phyloP scores from a whole-genome alignment of 1,140 invertebrate species.

The Drosophila guanche region DNA sequence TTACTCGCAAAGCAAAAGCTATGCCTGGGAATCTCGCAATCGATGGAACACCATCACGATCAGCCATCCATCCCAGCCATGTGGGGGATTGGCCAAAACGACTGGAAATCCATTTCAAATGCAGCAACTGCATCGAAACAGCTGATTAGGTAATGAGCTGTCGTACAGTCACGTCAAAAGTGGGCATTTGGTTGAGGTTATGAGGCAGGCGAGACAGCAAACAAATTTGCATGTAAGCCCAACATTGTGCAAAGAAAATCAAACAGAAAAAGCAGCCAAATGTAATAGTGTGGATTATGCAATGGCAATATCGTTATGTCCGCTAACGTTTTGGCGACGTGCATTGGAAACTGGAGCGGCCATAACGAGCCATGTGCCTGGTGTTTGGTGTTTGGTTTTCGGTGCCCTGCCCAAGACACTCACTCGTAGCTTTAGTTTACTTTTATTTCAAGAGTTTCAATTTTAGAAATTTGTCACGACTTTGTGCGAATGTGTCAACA shows the following conservation, averaged over 20 bases:
- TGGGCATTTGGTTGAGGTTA: slow-evolving; percentile 46
- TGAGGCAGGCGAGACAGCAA: slow-evolving; percentile 21
- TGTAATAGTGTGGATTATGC: slow-evolving; percentile 71
- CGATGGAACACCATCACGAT: slow-evolving; percentile 11
- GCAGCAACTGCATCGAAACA: slow-evolving; percentile 38
- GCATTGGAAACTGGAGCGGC: slow-evolving; percentile 72
- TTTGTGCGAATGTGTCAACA: slow-evolving; percentile 31
- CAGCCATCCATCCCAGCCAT: not conserved
- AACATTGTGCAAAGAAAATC: slow-evolving; percentile 52
- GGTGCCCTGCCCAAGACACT: slow-evolving; percentile 48
- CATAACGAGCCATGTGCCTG: slow-evolving; percentile 31
- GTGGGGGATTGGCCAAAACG: slow-evolving; percentile 20
- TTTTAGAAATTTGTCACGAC: slow-evolving; percentile 69
- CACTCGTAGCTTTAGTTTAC: slow-evolving; percentile 27
- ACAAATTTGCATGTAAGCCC: slow-evolving; percentile 66
- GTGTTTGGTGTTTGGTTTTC: no score
- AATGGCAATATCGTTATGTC: slow-evolving; percentile 65
- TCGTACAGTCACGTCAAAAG: slow-evolving; percentile 68
- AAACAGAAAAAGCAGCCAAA: slow-evolving; percentile 55
- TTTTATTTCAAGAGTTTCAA: slow-evolving; percentile 1
- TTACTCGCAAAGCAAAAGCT: slow-evolving; percentile 39
- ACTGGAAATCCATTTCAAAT: slow-evolving; percentile 37
- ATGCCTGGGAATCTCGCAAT: slow-evolving; percentile 60
- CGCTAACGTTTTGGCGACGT: slow-evolving; percentile 57
- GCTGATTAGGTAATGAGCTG: slow-evolving; percentile 62